Percentiles rank a stretch among this genome's conserved stretches.
Evolutionary conservation across 2,113 vertebrate species (phyloP).

Genomic region (Lanius ludovicianus): DNA sequence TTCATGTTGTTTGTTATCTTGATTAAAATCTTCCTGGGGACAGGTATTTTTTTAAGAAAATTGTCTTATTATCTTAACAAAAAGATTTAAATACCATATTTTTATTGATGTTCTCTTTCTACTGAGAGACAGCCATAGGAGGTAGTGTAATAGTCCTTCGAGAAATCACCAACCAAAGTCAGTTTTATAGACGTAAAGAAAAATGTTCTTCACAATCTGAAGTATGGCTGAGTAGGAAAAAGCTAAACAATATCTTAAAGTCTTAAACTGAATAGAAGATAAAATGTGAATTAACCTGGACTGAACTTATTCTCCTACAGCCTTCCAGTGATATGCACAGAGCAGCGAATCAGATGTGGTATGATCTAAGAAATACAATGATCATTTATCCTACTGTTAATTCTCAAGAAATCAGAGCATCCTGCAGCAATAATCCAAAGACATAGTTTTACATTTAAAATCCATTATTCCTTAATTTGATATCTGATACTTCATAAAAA

Average conservation of each 20-base stretch:
- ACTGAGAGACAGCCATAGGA: background rate
- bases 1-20: background rate
- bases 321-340: background rate
- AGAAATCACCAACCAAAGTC: background rate
- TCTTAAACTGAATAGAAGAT: background rate
- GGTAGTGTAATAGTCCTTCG: background rate
- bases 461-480: background rate
- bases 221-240: background rate
- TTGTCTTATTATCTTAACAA: background rate
- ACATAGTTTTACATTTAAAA: background rate
- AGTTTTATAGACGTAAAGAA: background rate
- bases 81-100: background rate
- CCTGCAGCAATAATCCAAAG: background rate
- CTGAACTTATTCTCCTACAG: background rate
- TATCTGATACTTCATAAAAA: background rate
- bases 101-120: background rate
- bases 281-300: background rate
- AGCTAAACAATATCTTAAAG: background rate
- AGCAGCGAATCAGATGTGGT: background rate
- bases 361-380: background rate
- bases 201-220: background rate
- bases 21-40: background rate
- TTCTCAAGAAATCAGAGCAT: background rate
- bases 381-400: background rate
- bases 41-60: background rate